phyloP scores from a whole-genome alignment of 2,888 invertebrate genomes.

The Xestia ashworthii region DNA sequence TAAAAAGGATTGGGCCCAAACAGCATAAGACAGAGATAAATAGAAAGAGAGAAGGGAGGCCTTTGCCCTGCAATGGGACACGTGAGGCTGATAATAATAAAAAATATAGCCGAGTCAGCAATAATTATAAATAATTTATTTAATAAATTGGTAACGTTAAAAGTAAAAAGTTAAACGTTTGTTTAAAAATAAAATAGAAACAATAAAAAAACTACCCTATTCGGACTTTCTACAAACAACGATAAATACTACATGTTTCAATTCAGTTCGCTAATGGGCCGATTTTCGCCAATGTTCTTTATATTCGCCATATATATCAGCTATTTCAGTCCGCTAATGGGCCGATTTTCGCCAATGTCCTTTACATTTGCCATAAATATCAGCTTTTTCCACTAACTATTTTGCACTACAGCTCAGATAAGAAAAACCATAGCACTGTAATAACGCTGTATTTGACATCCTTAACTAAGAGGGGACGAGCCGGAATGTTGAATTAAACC shows the following conservation, averaged over 20 bases:
- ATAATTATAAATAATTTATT: neutral
- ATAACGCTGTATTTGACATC: slow-evolving; percentile 54
- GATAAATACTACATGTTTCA: no score
- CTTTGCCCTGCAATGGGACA: no score
- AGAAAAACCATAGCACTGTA: slow-evolving; percentile 41
- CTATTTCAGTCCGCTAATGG: no score
- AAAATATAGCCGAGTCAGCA: no score
- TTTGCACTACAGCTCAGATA: slow-evolving; percentile 1
- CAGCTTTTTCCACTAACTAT: slow-evolving; percentile 1
- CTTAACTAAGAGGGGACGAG: slow-evolving; percentile 59
- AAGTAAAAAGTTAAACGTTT: neutral
- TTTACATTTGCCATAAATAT: neutral
- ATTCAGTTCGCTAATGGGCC: no score
- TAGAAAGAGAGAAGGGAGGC: no score
- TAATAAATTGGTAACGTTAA: neutral
- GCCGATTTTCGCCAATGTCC: neutral
- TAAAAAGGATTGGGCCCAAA: no score
- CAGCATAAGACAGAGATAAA: no score
- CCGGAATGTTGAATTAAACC: slow-evolving; percentile 74
- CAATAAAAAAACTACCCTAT: no score
- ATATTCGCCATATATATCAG: neutral
- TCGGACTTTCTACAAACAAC: no score
- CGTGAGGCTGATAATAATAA: no score
- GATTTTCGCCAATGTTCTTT: neutral
- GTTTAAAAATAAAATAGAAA: no score